Base-by-base conservation (phyloP, 2,797 vertebrate species). In the Parauchenoglanis punctatus region DNA sequence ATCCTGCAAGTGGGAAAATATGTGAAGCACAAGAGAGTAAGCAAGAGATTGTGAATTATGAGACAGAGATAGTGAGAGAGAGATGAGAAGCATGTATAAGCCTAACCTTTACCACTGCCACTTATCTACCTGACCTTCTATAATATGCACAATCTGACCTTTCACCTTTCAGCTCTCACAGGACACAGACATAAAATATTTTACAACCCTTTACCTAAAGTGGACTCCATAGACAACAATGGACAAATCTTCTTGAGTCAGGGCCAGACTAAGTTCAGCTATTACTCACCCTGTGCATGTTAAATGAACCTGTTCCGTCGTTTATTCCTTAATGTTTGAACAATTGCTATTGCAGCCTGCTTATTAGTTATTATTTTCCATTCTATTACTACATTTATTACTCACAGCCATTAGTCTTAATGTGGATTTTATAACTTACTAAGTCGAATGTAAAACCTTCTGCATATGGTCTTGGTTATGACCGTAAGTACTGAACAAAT, bases 151-250 rank as follows among this genome's bases (percentile, higher is more conserved):
- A 82, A 31, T 46, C 67, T 86, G 75, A 81, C 40, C 65, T 76
- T 59, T 85, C 56, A 72, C 35, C 11, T 85, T 78, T 82, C 11
- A 70, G 35, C 25, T 83, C 5, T 56, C 7, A 61, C 20, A 61
- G 56, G 87, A 90, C 40, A 59, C 81, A 88, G 68, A n/a, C 92
- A 92, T 92, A 90, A 92, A 76, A 35, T 89, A 89, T 91, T 93
- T 94, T 92, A 93, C 91, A 89, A 68, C 63, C 86, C 63, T 75
- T 56, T 44, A 82, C 40, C 40, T 63, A 81, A 63, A 63, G 12
- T 63, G 20, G 20, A 40, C 18, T 40, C 56, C 18, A 40, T 25
- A 80, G 77, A 59, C 77, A 40, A 76, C 25, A 78, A 17, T 40
- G 25, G 44, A 76, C 25, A 54, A 25, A 76, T 76, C 73, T 52